A percentile compares a stretch with the other conserved stretches of the same genome.
Conservation (phyloP, 2,888 invertebrate genomes). For the Sinohyriopsis cumingii region DNA sequence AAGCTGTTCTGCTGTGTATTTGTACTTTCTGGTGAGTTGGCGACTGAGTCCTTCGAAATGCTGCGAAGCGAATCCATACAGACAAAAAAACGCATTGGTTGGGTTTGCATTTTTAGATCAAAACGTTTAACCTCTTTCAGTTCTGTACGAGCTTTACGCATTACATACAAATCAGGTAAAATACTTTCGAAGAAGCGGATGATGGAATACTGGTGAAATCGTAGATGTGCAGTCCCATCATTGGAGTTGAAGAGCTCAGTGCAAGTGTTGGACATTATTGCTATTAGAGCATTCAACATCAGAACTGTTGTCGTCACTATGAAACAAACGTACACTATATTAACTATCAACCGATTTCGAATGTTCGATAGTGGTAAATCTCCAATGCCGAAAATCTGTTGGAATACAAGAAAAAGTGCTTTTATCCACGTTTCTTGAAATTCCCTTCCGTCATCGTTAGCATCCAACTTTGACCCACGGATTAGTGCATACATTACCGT, state of each 20-base stretch:
- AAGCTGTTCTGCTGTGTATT: too few species aligned
- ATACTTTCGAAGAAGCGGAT: too few species aligned
- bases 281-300: conserved; percentile 17
- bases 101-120: too few species aligned
- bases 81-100: too few species aligned
- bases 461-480: conserved; percentile 6
- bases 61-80: too few species aligned
- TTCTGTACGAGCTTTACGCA: too few species aligned
- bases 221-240: too few species aligned
- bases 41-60: too few species aligned
- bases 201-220: too few species aligned
- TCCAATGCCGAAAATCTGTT: conserved; percentile 14
- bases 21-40: too few species aligned
- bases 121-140: too few species aligned
- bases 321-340: conserved; percentile 10
- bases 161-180: too few species aligned
- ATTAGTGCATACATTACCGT: conserved; percentile 15
- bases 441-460: neutral
- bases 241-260: conserved; percentile 1
- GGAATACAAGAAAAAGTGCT: conserved; percentile 14
- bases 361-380: conserved; percentile 7
- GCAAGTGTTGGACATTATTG: conserved; percentile 17
- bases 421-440: conserved; percentile 4
- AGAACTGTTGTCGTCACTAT: conserved; percentile 14
- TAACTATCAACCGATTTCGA: conserved; percentile 3